Evolutionary conservation across 2,113 vertebrate species (phyloP).

Genomic region (Planiliza haematocheilus): DNA sequence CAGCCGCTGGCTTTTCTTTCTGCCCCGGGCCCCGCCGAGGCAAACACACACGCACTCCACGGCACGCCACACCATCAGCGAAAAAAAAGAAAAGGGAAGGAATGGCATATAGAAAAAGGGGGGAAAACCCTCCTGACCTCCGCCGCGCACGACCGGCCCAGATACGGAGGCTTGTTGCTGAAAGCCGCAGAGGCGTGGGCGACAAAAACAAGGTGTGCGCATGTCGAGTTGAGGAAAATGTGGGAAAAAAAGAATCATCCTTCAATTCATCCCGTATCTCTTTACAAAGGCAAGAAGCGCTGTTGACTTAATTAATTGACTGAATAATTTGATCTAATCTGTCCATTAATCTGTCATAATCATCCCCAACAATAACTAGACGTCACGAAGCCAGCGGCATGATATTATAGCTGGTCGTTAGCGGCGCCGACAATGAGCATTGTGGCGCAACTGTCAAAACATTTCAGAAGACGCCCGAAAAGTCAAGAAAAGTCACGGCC

Average conservation of each 20-base stretch:
- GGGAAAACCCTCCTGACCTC: constrained; percentile 67
- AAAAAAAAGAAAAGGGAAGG: constrained; percentile 79
- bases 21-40: constrained; percentile 63
- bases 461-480: constrained; percentile 48
- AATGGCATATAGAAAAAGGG: constrained; percentile 76
- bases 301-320: constrained; percentile 35
- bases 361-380: constrained; percentile 33
- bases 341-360: constrained; percentile 42
- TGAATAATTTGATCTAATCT: constrained; percentile 30
- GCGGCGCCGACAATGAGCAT: constrained; percentile 42
- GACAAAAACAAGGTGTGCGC: constrained; percentile 16
- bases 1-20: constrained; percentile 80
- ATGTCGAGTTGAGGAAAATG: background rate
- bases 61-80: constrained; percentile 78
- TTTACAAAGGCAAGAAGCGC: constrained; percentile 19
- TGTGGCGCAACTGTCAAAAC: constrained; percentile 67
- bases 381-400: constrained; percentile 13
- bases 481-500: constrained; percentile 58
- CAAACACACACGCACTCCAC: too few species aligned
- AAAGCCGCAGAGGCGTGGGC: constrained; percentile 23
- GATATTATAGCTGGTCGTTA: constrained; percentile 10
- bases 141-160: constrained; percentile 56
- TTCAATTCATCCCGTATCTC: background rate
- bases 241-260: background rate
- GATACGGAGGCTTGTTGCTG: constrained; percentile 35